Base-by-base conservation (phyloP, 2,888 invertebrate genomes). In the Eurytoma californica region DNA sequence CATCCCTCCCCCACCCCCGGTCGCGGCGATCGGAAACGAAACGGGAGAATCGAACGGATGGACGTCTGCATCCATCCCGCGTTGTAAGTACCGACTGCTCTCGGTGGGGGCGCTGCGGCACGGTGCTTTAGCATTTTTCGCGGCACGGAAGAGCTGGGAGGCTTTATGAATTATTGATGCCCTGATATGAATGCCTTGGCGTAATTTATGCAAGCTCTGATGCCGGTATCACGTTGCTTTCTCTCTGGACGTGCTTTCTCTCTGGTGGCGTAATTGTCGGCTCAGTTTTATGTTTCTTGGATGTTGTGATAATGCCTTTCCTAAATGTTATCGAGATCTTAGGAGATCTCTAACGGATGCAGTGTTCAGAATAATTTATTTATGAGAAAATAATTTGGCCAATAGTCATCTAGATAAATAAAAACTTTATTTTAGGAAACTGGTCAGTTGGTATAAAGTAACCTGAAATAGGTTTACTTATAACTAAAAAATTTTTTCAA, bases 121-220 rank as follows among this genome's bases (percentile, higher is more conserved):
- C 60, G 16, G 39, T 24, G 28, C 24, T 60, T 13, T 20, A 60
- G 39, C 14, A 24, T 24, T 60, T 24, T 60, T 60, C 24, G 20
- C 28, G 30, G 61, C 16, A 2, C 30, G 39, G 24, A 13, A 3
- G 28, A 55, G 28, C 20, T 16, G 30, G 68, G n/a, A 39, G 18
- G 63, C 16, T 55, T 30, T 30, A 68, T 68, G 68, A 53, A 68
- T 68, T 68, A 68, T 68, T 68, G 68, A 68, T 68, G 51, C 13
- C 28, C n/a, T 53, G 68, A n/a, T 24, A n/a, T 12, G 20, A 16
- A 61, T 61, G 61, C 30, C 20, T 49, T 18, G 66, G 24, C 51
- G 49, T 9, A 49, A 3, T 51, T 49, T 12, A n/a, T 7, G 66
- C 66, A 5, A 51, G 66, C 24, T 66, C 51, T 66, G 66, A 66